These are phyloP conservation scores for Agonopterix subpropinquella DNA, from an alignment of 2,888 invertebrate genomes.

Conservation along the genomic window DNA sequence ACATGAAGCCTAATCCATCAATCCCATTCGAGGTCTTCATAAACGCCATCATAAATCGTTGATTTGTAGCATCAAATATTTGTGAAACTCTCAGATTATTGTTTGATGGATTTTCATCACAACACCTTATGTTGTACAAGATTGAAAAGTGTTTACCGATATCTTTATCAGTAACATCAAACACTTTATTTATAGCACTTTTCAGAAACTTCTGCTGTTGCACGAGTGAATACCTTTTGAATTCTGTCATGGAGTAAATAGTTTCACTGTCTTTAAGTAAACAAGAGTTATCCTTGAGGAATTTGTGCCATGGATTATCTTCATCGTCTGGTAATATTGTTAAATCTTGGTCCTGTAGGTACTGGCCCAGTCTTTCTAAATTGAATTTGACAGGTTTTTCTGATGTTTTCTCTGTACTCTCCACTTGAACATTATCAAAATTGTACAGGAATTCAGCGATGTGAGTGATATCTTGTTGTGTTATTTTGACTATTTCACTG, in stretches of 20 bases:
- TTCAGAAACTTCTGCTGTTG: conserved; percentile 87
- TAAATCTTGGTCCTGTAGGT: conserved; percentile 85
- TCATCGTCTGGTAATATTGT: conserved; percentile 81
- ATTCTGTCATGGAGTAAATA: conserved; percentile 85
- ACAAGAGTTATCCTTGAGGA: conserved; percentile 84
- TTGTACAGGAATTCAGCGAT: conserved; percentile 93
- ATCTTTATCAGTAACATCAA: conserved; percentile 79
- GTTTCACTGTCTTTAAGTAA: conserved; percentile 79
- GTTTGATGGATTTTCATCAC: conserved; percentile 30
- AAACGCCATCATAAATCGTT: conserved; percentile 70
- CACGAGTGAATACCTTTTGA: conserved; percentile 84
- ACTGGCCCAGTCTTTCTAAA: conserved; percentile 93
- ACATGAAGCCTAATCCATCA: conserved; percentile 67
- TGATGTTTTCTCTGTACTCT: conserved; percentile 33
- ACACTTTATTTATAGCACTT: conserved; percentile 79
- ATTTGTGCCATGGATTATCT: conserved; percentile 86
- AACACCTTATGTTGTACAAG: conserved; percentile 69
- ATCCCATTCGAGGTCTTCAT: conserved; percentile 48
- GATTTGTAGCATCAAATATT: conserved; percentile 60
- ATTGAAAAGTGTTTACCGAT: conserved; percentile 78
- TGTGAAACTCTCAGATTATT: conserved; percentile 62
- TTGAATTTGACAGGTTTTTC: conserved; percentile 81
- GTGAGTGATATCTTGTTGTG: conserved; percentile 92
- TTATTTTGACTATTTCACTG: conserved; percentile 87
- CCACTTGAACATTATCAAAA: conserved; percentile 78